These are phyloP conservation scores for Notocelia uddmanniana DNA, from an alignment of 2,888 invertebrate species.

Conservation along the genomic window DNA sequence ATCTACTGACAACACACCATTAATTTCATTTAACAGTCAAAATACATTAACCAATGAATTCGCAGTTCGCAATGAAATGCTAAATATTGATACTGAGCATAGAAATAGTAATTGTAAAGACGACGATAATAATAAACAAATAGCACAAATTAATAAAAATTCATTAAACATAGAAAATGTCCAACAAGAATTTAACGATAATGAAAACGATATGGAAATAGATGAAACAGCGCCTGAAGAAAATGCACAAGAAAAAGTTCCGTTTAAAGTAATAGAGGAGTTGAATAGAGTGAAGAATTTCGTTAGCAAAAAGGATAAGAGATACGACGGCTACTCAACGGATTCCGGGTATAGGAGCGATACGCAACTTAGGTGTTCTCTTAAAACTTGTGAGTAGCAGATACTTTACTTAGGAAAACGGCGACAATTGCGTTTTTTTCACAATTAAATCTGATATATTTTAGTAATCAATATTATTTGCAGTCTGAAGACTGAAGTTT, in stretches of 20 bases:
- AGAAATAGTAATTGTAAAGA: not conserved
- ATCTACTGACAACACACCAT: not conserved
- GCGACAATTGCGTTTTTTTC: no score
- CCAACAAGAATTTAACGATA: not conserved
- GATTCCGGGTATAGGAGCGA: conserved; percentile 73
- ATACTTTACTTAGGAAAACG: no score
- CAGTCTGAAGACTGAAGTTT: no score
- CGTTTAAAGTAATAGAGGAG: conserved; percentile 75
- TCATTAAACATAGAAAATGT: not conserved
- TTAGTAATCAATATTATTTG: no score
- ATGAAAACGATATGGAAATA: conserved; percentile 45
- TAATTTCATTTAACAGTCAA: not conserved
- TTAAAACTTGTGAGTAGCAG: conserved; percentile 54
- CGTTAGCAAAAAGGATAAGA: conserved; percentile 38
- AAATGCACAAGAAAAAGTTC: conserved; percentile 57
- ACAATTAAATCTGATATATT: no score
- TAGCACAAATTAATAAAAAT: not conserved
- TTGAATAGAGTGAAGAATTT: conserved; percentile 37
- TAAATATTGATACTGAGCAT: not conserved
- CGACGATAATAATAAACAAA: not conserved
- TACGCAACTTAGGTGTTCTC: conserved; percentile 57
- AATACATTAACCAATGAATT: not conserved
- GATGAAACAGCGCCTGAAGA: conserved; percentile 48
- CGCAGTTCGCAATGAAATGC: not conserved
- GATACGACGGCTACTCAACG: conserved; percentile 52